These are phyloP conservation scores for Odontamblyopus rebecca DNA, from an alignment of 2,797 vertebrate species.

Conservation along the genomic window DNA sequence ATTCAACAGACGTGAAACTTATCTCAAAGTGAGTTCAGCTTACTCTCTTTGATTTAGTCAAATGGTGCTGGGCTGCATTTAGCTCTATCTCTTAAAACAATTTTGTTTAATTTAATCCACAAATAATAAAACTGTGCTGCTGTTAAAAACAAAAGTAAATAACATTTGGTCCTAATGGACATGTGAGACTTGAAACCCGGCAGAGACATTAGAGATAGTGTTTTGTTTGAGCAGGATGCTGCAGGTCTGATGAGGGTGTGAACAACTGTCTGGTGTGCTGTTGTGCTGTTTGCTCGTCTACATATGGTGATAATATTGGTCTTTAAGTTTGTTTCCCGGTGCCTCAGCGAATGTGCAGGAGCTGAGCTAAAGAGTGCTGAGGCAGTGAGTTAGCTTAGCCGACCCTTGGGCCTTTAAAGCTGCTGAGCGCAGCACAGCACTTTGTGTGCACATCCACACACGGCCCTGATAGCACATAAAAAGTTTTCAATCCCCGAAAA, in stretches of 20 bases:
- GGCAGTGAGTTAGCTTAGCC: constrained; percentile 76
- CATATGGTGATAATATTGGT: constrained; percentile 71
- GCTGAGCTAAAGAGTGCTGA: constrained; percentile 72
- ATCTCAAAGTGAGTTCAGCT: constrained; percentile 20
- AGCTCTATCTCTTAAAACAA: not conserved
- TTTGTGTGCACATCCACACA: constrained; percentile 41
- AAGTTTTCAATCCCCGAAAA: constrained; percentile 75
- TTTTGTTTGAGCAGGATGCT: constrained; percentile 23
- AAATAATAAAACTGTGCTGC: constrained; percentile 4
- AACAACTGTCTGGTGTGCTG: constrained; percentile 59
- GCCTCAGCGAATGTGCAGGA: constrained; percentile 74
- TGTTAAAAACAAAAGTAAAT: constrained; percentile 17
- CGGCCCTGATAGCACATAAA: constrained; percentile 75
- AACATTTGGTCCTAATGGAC: constrained; percentile 5
- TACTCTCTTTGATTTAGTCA: constrained; percentile 17
- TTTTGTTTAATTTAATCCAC: constrained; percentile 4
- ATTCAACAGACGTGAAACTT: not conserved
- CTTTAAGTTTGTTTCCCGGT: constrained; percentile 74
- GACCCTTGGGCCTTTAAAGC: constrained; percentile 76
- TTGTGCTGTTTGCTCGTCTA: constrained; percentile 64
- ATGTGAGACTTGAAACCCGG: constrained; percentile 2
- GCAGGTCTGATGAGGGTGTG: constrained; percentile 36
- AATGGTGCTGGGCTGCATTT: constrained; percentile 1
- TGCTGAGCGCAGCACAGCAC: constrained; percentile 80
- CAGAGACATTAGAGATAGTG: constrained; percentile 7